Percentiles rank a stretch among this genome's conserved stretches.
Evolutionary conservation across 35 echinoderm and acorn worm genomes (phyloP).

Genomic region (Hemicentrotus pulcherrimus): DNA sequence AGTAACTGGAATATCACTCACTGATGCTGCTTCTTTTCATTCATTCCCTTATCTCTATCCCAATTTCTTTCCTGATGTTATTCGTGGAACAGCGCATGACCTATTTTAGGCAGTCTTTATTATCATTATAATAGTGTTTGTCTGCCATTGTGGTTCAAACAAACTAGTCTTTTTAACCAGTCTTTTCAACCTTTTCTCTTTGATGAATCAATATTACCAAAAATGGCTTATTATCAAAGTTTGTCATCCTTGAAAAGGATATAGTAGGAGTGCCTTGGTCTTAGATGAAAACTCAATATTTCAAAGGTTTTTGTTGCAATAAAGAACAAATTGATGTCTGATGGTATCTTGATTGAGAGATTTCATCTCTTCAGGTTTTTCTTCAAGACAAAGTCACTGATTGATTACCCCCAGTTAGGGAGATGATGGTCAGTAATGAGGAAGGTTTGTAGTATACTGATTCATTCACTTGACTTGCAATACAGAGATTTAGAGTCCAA

Average conservation of each 20-base stretch:
- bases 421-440: too few relatives aligned
- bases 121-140: neutral
- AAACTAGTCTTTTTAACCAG: neutral
- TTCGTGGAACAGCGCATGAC: neutral
- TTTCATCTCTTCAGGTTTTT: too few relatives aligned
- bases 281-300: too few relatives aligned
- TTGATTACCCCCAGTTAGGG: too few relatives aligned
- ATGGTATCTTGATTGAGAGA: too few relatives aligned
- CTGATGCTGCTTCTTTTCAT: neutral
- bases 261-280: neutral
- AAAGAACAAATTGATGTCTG: too few relatives aligned
- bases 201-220: neutral
- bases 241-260: neutral
- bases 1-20: conserved; percentile 1
- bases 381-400: too few relatives aligned
- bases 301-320: too few relatives aligned
- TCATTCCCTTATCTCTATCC: neutral
- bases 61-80: neutral
- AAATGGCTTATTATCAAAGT: neutral
- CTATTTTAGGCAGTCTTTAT: neutral
- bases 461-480: too few relatives aligned
- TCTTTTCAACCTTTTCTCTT: neutral
- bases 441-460: too few relatives aligned
- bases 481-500: too few relatives aligned
- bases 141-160: neutral